Percentiles rank a stretch among this genome's conserved stretches.
Evolutionary conservation across 1,140 invertebrate genomes (phyloP).

Genomic region (Scaptomyza montana): DNA sequence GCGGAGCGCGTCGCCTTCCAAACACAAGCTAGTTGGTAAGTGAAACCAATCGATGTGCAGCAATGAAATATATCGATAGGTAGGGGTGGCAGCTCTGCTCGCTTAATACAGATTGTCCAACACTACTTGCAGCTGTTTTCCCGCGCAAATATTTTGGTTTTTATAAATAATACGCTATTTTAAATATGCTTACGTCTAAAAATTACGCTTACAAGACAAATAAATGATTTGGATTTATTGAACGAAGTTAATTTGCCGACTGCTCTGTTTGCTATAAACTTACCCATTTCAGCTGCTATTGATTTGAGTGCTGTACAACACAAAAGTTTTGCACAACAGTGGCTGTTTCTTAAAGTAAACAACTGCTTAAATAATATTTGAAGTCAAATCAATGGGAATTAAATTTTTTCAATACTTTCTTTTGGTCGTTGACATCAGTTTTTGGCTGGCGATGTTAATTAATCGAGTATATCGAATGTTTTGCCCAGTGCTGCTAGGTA

Average conservation of each 20-base stretch:
- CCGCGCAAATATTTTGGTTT: slow-evolving; percentile 43
- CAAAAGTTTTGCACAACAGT: neutral
- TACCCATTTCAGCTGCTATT: slow-evolving; percentile 47
- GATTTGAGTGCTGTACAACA: slow-evolving; percentile 31
- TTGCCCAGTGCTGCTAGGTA: slow-evolving; percentile 27
- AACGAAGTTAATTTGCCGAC: slow-evolving; percentile 8
- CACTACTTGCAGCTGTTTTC: slow-evolving; percentile 47
- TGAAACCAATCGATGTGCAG: slow-evolving; percentile 24
- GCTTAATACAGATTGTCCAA: neutral
- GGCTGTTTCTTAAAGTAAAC: neutral
- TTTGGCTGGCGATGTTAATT: slow-evolving; percentile 1
- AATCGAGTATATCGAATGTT: slow-evolving; percentile 44
- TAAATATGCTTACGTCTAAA: neutral
- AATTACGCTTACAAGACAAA: neutral
- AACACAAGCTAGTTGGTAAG: slow-evolving; percentile 22
- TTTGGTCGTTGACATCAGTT: too few species aligned
- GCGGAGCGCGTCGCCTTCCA: slow-evolving; percentile 44
- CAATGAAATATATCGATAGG: slow-evolving; percentile 4
- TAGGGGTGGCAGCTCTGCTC: slow-evolving; percentile 9
- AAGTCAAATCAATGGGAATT: neutral
- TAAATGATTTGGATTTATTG: slow-evolving; percentile 4
- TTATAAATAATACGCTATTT: neutral
- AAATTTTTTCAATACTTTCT: slow-evolving; percentile 1
- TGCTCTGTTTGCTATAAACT: slow-evolving; percentile 27
- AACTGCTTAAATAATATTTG: neutral